phyloP scores from a whole-genome alignment of 2,797 vertebrate genomes.

The Eutrigla gurnardus region DNA sequence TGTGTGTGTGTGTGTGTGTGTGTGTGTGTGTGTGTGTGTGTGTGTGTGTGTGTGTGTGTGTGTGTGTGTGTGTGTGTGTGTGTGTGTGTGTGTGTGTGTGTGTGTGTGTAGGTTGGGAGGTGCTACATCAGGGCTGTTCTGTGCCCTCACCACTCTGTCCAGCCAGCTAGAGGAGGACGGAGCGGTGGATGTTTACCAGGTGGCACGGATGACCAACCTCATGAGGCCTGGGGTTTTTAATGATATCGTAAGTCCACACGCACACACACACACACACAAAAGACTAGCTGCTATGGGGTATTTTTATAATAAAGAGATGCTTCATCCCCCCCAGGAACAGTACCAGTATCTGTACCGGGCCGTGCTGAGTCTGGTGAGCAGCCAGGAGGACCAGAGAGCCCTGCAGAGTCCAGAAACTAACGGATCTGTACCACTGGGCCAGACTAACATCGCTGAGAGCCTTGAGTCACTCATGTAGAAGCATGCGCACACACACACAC shows the following conservation, averaged over 20 bases:
- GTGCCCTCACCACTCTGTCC: slow-evolving; percentile 90
- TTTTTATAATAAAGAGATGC: background rate
- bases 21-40: slow-evolving; percentile 25
- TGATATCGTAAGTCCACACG: slow-evolving; percentile 88
- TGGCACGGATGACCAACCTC: slow-evolving; percentile 95
- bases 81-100: slow-evolving; percentile 40
- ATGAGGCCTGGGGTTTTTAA: slow-evolving; percentile 96
- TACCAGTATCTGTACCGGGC: slow-evolving; percentile 96
- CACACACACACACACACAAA: background rate
- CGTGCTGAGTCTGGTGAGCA: slow-evolving; percentile 95
- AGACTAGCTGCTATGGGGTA: rapidly evolving
- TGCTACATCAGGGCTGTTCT: slow-evolving; percentile 92
- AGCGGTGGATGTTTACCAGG: slow-evolving; percentile 92
- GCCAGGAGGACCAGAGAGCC: slow-evolving; percentile 92
- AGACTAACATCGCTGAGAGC: slow-evolving; percentile 89
- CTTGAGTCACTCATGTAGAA: slow-evolving; percentile 96
- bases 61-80: slow-evolving; percentile 23
- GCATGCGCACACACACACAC: slow-evolving; percentile 11
- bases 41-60: slow-evolving; percentile 20
- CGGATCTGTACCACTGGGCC: slow-evolving; percentile 87
- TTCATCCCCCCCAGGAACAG: slow-evolving; percentile 87
- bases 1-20: slow-evolving; percentile 40
- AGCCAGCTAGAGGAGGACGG: slow-evolving; percentile 94
- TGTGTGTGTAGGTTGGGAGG: slow-evolving; percentile 88
- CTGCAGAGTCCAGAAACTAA: slow-evolving; percentile 93